Evolutionary conservation across 1,140 invertebrate species (phyloP).

Genomic region (Meloidogyne exigua): DNA sequence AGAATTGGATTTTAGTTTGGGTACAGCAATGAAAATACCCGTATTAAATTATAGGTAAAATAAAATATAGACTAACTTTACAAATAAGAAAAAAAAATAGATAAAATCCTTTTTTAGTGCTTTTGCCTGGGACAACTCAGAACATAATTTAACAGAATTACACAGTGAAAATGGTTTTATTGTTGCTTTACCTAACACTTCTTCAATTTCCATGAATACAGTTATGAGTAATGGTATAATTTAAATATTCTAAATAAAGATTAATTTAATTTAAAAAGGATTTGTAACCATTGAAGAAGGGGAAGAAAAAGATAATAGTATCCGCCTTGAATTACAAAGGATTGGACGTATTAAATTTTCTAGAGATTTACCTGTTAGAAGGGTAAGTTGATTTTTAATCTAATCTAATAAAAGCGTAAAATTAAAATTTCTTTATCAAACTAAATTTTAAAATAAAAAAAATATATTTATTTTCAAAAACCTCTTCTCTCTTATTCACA

Average conservation of each 20-base stretch:
- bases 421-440: too few species aligned
- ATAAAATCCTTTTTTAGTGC: constrained; percentile 44
- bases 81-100: constrained; percentile 5
- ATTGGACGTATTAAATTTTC: constrained; percentile 63
- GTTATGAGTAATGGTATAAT: constrained; percentile 61
- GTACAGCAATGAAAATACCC: constrained; percentile 36
- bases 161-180: constrained; percentile 61
- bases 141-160: constrained; percentile 48
- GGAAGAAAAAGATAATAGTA: constrained; percentile 48
- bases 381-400: constrained; percentile 35
- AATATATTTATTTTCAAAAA: not conserved
- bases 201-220: constrained; percentile 56
- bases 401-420: too few species aligned
- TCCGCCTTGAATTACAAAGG: constrained; percentile 47
- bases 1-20: constrained; percentile 49
- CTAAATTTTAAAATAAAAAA: too few species aligned
- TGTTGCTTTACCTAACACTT: constrained; percentile 41
- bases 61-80: not conserved
- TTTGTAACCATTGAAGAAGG: constrained; percentile 61
- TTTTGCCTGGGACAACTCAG: constrained; percentile 63
- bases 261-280: constrained; percentile 34
- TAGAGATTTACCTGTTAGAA: constrained; percentile 60
- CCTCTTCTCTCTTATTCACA: constrained; percentile 26
- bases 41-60: constrained; percentile 62
- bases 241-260: constrained; percentile 12